These are phyloP conservation scores for Porites divaricata DNA, from an alignment of 92 coral and sea anemone species.

Conservation along the genomic window DNA sequence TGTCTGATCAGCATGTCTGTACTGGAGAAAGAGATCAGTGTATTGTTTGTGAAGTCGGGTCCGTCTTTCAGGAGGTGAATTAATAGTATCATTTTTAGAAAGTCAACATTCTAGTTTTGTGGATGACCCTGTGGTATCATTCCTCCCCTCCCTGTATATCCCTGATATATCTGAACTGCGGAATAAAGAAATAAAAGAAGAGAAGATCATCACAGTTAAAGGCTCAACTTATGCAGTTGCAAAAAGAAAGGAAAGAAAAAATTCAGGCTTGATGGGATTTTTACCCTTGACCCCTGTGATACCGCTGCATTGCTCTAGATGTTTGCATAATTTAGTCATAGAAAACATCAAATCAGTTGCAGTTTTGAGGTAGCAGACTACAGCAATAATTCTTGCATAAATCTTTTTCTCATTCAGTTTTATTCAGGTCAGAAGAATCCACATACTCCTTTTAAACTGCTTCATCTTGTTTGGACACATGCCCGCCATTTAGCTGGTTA, in stretches of 20 bases:
- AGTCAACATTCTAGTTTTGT: no score
- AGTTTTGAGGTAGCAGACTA: neutral
- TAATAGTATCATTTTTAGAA: neutral
- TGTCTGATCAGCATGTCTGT: constrained; percentile 95
- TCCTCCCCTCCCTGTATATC: no score
- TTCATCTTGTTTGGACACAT: constrained; percentile 97
- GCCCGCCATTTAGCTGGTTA: constrained; percentile 99
- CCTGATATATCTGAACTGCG: no score
- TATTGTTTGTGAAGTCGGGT: constrained; percentile 96
- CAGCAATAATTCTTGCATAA: neutral
- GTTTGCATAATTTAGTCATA: no score
- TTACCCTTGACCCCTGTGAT: no score
- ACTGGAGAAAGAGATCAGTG: constrained; percentile 81
- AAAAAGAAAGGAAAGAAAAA: no score
- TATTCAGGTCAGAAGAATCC: constrained; percentile 95
- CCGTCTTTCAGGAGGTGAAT: constrained; percentile 95
- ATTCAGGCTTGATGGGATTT: no score
- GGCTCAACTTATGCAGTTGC: no score
- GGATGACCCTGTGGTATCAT: no score
- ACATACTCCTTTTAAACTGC: constrained; percentile 93
- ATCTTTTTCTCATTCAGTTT: constrained; percentile 58
- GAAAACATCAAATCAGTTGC: neutral
- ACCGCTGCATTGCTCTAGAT: no score
- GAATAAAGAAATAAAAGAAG: no score
- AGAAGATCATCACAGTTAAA: no score